Base-by-base conservation (phyloP, 2,113 vertebrate genomes). In the Cyprinus carpio region DNA sequence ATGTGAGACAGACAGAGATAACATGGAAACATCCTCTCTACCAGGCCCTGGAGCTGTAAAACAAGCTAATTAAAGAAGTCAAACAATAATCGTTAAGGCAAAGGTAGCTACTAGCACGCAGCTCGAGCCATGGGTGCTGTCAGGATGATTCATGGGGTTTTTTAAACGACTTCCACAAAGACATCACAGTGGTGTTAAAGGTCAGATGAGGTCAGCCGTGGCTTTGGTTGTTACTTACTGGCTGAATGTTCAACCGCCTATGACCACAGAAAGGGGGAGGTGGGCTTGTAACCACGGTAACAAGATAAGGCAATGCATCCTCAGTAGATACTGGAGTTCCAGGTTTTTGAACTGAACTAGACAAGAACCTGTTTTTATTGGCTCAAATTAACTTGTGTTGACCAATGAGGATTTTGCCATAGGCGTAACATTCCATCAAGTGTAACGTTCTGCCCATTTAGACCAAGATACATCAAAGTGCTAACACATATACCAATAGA, bases 251-350 rank as follows among this genome's bases (percentile, higher is more conserved):
- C 60, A 77, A 25, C 25, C 2, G 43, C n/a, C 34, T 84, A 18
- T 75, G 56, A 84, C 71, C 72, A 34, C 27, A 65, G 60, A 75
- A 65, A 49, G 60, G 34, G 60, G 83, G 58, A 65, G 83, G 29
- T 49, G 83, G 83, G 58, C 11, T 25, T 76, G 60, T 85, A 69
- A 69, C 83, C 83, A 69, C 79, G 62, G 83, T 37, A 79, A 69
- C 75, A 67, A 37, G 64, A 29, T 31, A 34, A 71, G 18, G 62
- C 49, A 16, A 51, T 16, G 27, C 64, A 49, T 82, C 64, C 46
- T 54, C 46, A 20, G 62, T 82, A 23, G 8, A 67, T 82, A 27
- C 78, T 29, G 15, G 40, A 81, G 60, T 16, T 11, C 43, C 11
- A 69, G 9, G 18, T 71, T 82, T 82, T 18, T 27, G 27, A 77